These are phyloP conservation scores for Ariolimax columbianus DNA, from an alignment of 2,888 invertebrate genomes.

Conservation along the genomic window DNA sequence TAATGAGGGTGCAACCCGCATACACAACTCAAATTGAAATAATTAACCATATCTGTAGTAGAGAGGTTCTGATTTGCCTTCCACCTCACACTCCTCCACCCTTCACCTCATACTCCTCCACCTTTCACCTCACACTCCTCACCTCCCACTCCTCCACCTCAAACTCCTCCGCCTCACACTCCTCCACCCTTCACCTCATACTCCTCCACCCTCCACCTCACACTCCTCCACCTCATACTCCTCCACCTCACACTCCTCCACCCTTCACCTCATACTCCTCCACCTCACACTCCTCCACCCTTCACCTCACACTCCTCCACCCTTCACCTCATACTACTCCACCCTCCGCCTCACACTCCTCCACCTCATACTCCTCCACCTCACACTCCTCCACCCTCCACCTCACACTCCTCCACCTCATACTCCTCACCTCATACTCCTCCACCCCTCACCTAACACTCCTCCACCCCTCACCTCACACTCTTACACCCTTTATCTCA, in stretches of 20 bases:
- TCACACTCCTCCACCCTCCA: not conserved
- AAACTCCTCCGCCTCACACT: no score
- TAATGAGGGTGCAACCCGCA: no score
- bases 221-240: not conserved
- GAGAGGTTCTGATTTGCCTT: no score
- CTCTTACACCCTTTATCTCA: not conserved
- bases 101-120: no score
- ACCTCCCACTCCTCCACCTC: no score
- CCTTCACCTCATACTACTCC: not conserved
- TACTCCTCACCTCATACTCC: not conserved
- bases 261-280: conserved; percentile 33
- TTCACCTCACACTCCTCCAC: not conserved
- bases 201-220: no score
- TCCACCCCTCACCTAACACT: not conserved
- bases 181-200: no score
- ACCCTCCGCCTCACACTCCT: not conserved
- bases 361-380: not conserved
- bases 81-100: no score
- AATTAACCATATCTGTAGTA: no score
- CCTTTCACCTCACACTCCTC: no score
- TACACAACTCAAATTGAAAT: no score
- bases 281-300: not conserved
- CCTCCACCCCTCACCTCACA: not conserved
- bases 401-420: not conserved
- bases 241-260: not conserved